A percentile compares a stretch with the other conserved stretches of the same genome.
Evolutionary conservation across 2,797 vertebrate species (phyloP).

Genomic region (Ceyx erithaca): DNA sequence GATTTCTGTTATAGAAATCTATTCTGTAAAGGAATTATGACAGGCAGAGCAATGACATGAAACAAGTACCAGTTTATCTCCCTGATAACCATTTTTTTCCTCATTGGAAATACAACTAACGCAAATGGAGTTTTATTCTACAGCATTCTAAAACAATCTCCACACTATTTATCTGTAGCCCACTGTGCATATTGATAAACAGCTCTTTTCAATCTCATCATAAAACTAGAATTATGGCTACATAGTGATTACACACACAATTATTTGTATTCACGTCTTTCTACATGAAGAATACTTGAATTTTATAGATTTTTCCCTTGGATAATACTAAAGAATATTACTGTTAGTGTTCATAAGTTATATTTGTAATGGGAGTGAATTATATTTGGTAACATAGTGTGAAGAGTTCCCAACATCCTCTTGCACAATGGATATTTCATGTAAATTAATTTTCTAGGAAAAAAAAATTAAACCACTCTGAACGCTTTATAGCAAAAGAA

Average conservation of each 20-base stretch:
- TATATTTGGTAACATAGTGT: neutral
- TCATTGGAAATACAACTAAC: constrained; percentile 17
- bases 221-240: neutral
- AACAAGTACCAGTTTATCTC: constrained; percentile 40
- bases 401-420: neutral
- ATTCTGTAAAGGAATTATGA: constrained; percentile 39
- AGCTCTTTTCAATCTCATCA: constrained; percentile 15
- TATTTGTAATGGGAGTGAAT: neutral
- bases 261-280: constrained; percentile 32
- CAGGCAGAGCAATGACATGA: neutral
- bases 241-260: neutral
- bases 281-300: neutral
- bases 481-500: neutral
- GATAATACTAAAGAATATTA: neutral
- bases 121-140: constrained; percentile 35
- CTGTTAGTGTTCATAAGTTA: neutral
- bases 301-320: neutral
- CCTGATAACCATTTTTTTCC: constrained; percentile 28
- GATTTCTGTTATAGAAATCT: constrained; percentile 55
- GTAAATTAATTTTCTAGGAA: neutral
- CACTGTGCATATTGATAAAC: constrained; percentile 23
- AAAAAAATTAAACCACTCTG: neutral
- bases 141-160: constrained; percentile 13
- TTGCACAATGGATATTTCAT: neutral
- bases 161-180: neutral